Conservation (phyloP, 2,888 invertebrate genomes). For the Entomobrya proxima region DNA sequence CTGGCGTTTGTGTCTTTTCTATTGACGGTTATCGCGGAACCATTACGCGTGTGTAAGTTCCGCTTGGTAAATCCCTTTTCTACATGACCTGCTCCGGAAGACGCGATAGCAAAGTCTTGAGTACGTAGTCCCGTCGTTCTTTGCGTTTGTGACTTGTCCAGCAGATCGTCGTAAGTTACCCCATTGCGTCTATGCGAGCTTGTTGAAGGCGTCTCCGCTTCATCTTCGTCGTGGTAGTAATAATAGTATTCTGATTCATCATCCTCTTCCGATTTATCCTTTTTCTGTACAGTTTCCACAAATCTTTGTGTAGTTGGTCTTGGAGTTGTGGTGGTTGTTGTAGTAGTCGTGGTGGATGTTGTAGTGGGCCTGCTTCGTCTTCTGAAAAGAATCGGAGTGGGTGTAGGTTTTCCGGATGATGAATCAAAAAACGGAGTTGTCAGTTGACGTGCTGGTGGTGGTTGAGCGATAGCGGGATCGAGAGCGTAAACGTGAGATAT, state of each 20-base stretch:
- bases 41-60: slow-evolving; percentile 63
- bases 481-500: slow-evolving; percentile 53
- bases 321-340: slow-evolving; percentile 66
- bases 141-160: slow-evolving; percentile 70
- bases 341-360: slow-evolving; percentile 58
- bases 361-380: slow-evolving; percentile 44
- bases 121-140: slow-evolving; percentile 54
- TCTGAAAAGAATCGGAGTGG: slow-evolving; percentile 53
- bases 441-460: slow-evolving; percentile 46
- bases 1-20: slow-evolving; percentile 5
- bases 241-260: slow-evolving; percentile 72
- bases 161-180: slow-evolving; percentile 49
- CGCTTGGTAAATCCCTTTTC: slow-evolving; percentile 70
- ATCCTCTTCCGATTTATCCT: slow-evolving; percentile 55
- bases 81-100: slow-evolving; percentile 6
- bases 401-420: slow-evolving; percentile 47
- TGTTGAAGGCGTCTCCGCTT: slow-evolving; percentile 82
- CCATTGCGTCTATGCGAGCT: no score
- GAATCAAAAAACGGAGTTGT: slow-evolving; percentile 32
- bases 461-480: slow-evolving; percentile 64
- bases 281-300: not conserved
- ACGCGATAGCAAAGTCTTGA: slow-evolving; percentile 50
- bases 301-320: slow-evolving; percentile 39
- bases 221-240: slow-evolving; percentile 79
- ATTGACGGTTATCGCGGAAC: not conserved